Percentiles rank a stretch among this genome's conserved stretches.
Conservation (phyloP, 2,113 vertebrate species). For the Physeter macrocephalus region DNA sequence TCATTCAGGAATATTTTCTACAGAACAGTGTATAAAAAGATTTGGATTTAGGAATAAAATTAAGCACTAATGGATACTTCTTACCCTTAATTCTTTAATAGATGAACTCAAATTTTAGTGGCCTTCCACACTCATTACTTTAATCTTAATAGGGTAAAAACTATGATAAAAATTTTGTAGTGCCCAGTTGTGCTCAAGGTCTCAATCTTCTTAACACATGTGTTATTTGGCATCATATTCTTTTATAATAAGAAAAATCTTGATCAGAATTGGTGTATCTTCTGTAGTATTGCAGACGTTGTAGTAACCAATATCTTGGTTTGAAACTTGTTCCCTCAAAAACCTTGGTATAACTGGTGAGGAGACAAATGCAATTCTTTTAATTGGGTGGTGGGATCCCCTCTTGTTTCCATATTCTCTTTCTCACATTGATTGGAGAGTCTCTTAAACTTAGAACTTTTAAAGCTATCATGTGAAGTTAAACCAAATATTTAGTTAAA, state of each 20-base stretch:
- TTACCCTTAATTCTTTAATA: neutral
- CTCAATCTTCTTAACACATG: constrained; percentile 13
- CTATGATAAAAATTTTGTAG: neutral
- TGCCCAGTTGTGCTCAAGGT: neutral
- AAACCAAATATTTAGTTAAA: neutral
- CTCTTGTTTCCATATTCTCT: neutral
- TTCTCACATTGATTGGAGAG: neutral
- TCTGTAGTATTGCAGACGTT: neutral
- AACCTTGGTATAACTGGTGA: neutral
- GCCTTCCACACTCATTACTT: neutral
- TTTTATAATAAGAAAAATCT: neutral
- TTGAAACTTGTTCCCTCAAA: neutral
- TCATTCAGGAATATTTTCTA: neutral
- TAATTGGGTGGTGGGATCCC: neutral
- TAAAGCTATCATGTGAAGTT: neutral
- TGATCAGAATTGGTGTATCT: neutral
- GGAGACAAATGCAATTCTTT: neutral
- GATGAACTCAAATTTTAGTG: neutral
- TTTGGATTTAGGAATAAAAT: neutral
- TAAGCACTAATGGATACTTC: neutral
- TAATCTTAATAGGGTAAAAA: neutral
- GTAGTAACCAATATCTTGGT: neutral
- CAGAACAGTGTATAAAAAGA: neutral
- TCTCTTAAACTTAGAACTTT: neutral
- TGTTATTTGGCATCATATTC: neutral